phyloP scores from a whole-genome alignment of 2,888 invertebrate species.

The Eueremaeus valkanovi region DNA sequence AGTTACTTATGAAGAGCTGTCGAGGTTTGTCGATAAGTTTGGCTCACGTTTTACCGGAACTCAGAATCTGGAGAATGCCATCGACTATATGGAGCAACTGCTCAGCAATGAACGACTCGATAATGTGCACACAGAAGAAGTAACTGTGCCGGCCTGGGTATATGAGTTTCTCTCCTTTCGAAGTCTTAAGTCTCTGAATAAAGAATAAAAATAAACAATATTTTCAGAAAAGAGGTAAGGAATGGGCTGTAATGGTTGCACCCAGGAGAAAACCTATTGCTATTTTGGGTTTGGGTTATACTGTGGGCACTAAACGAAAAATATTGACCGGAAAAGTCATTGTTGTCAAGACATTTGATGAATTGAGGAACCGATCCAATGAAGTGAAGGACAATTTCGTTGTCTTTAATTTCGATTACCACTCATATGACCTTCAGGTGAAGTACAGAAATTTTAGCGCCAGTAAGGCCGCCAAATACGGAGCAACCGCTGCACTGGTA shows the following conservation, averaged over 20 bases:
- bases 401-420: slow-evolving; percentile 62
- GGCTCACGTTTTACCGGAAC: slow-evolving; percentile 64
- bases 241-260: slow-evolving; percentile 62
- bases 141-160: slow-evolving; percentile 59
- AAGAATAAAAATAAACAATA: background rate
- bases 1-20: slow-evolving; percentile 59
- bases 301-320: slow-evolving; percentile 62
- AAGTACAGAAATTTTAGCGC: slow-evolving; percentile 64
- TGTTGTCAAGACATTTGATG: slow-evolving; percentile 66
- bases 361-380: slow-evolving; percentile 56
- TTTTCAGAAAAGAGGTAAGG: slow-evolving; percentile 60
- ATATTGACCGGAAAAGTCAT: slow-evolving; percentile 71
- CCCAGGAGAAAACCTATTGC: slow-evolving; percentile 63
- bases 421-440: slow-evolving; percentile 63
- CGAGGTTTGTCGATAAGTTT: slow-evolving; percentile 60
- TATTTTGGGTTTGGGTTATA: slow-evolving; percentile 67
- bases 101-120: slow-evolving; percentile 57
- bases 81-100: slow-evolving; percentile 62
- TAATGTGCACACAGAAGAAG: slow-evolving; percentile 68
- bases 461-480: slow-evolving; percentile 64
- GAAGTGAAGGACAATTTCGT: slow-evolving; percentile 69
- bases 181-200: background rate
- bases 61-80: slow-evolving; percentile 62
- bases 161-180: too few relatives aligned
- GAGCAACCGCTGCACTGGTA: slow-evolving; percentile 67